Percentiles rank a stretch among this genome's conserved stretches.
Conservation (phyloP, 2,797 vertebrate genomes). For the Characodon lateralis region DNA sequence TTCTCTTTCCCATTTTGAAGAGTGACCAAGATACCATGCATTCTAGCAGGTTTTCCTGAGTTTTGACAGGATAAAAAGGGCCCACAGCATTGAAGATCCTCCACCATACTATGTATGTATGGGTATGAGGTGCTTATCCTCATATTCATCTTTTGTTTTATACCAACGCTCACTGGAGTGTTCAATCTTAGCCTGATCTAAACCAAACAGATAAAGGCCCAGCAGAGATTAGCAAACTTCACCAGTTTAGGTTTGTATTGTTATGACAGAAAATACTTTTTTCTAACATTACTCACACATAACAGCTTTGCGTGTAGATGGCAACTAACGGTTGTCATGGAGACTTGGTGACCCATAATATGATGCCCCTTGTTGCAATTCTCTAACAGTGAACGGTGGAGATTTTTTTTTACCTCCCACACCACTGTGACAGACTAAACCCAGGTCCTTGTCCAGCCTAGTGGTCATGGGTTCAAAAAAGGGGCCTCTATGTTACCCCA, state of each 20-base stretch:
- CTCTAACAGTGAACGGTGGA: background rate
- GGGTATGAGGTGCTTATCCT: background rate
- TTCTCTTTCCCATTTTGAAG: background rate
- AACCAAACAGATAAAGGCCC: no score
- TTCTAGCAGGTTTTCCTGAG: background rate
- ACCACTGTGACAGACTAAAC: background rate
- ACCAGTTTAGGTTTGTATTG: background rate
- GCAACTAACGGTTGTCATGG: background rate
- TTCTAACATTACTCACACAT: background rate
- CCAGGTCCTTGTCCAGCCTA: no score
- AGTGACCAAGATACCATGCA: background rate
- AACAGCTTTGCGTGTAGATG: background rate
- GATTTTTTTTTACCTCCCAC: background rate
- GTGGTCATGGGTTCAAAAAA: background rate
- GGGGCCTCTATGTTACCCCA: background rate
- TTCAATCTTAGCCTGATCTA: background rate
- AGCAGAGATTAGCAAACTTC: no score
- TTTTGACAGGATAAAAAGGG: background rate
- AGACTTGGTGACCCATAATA: background rate
- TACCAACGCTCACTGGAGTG: background rate
- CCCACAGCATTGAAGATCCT: background rate
- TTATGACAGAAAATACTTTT: background rate
- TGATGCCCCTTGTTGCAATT: background rate
- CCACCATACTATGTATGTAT: background rate
- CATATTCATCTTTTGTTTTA: background rate